These are phyloP conservation scores for Phataginus tricuspis DNA, from an alignment of 2,797 vertebrate genomes.

Conservation along the genomic window DNA sequence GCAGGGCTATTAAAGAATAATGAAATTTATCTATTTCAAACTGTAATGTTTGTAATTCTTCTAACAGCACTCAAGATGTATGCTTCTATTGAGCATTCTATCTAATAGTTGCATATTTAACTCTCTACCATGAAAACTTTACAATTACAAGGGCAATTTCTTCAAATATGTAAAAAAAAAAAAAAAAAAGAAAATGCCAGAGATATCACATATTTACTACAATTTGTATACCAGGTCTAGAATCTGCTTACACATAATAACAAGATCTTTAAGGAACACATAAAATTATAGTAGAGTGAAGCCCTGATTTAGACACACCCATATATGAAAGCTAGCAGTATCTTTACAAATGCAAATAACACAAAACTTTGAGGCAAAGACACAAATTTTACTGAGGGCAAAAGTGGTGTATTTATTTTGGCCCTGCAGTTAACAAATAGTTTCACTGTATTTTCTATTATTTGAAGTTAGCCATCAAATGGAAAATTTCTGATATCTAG, in stretches of 20 bases:
- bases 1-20: slow-evolving; percentile 28
- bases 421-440: background rate
- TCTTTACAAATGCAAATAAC: slow-evolving; percentile 22
- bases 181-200: background rate
- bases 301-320: background rate
- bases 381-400: background rate
- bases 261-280: slow-evolving; percentile 26
- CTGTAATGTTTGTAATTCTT: slow-evolving; percentile 11
- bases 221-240: background rate
- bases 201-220: background rate
- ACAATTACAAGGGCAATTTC: background rate
- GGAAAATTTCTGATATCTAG: slow-evolving; percentile 53
- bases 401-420: slow-evolving; percentile 21
- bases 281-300: slow-evolving; percentile 15
- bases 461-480: slow-evolving; percentile 41
- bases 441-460: slow-evolving; percentile 13
- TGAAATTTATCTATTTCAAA: slow-evolving; percentile 7
- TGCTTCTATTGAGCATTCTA: background rate
- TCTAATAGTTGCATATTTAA: background rate
- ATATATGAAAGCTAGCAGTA: background rate
- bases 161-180: slow-evolving; percentile 8
- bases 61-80: background rate
- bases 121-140: background rate
- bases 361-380: background rate
- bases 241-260: background rate